Conservation (phyloP, 2,888 invertebrate species). For the Euplagia quadripunctaria region DNA sequence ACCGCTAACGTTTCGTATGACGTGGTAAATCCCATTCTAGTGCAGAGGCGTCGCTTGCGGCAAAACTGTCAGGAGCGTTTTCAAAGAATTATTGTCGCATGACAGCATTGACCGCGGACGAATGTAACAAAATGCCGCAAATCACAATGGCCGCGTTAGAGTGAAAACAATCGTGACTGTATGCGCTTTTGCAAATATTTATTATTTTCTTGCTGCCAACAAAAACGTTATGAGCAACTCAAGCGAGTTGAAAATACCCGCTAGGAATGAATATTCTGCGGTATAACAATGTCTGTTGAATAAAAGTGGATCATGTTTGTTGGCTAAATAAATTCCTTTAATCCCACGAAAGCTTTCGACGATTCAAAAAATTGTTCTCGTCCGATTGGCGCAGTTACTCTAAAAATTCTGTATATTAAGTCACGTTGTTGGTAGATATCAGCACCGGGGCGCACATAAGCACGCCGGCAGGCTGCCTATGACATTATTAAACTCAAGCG, state of each 20-base stretch:
- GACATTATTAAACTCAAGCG: slow-evolving; percentile 84
- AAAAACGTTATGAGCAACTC: slow-evolving; percentile 21
- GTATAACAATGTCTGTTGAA: slow-evolving; percentile 1
- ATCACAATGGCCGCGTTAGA: slow-evolving; percentile 64
- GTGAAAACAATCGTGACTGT: slow-evolving; percentile 60
- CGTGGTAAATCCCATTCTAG: slow-evolving; percentile 72
- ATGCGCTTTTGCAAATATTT: slow-evolving; percentile 57
- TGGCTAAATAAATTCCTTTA: slow-evolving; percentile 13
- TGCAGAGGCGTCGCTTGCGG: slow-evolving; percentile 60
- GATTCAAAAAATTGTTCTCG: slow-evolving; percentile 13
- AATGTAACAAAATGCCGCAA: slow-evolving; percentile 67
- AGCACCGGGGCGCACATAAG: slow-evolving; percentile 41
- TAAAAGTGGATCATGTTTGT: slow-evolving; percentile 2
- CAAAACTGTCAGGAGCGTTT: slow-evolving; percentile 73
- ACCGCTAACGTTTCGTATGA: slow-evolving; percentile 66
- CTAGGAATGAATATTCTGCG: background rate
- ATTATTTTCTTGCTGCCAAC: slow-evolving; percentile 46
- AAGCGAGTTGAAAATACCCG: background rate
- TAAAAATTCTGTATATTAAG: slow-evolving; percentile 37
- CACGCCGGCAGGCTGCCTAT: slow-evolving; percentile 65
- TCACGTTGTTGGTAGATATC: slow-evolving; percentile 58
- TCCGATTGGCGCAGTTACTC: slow-evolving; percentile 6
- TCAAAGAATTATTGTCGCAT: slow-evolving; percentile 77
- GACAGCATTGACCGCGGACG: slow-evolving; percentile 64
- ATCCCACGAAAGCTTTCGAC: background rate